Conservation (phyloP, 2,888 invertebrate genomes). For the Philhelius pedissequus region DNA sequence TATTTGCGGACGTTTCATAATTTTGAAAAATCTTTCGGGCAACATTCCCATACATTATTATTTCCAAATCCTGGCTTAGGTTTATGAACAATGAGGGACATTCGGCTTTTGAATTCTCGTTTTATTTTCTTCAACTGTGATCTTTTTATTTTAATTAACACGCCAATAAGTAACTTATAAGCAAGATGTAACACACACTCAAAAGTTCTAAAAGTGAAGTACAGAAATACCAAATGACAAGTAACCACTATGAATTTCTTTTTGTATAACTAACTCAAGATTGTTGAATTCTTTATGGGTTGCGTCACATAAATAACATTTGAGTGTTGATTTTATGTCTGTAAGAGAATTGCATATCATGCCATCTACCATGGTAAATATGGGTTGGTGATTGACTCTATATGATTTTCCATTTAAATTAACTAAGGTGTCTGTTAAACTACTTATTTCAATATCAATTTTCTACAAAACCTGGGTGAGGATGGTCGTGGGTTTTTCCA, state of each 20-base stretch:
- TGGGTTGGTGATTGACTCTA: background rate
- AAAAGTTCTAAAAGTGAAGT: background rate
- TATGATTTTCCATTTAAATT: background rate
- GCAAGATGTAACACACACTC: background rate
- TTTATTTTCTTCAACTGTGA: background rate
- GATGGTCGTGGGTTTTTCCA: conserved; percentile 13
- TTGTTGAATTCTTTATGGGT: background rate
- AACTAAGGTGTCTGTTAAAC: background rate
- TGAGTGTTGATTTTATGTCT: conserved; percentile 13
- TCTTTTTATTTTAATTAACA: background rate
- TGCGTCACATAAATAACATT: background rate
- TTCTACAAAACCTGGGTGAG: background rate
- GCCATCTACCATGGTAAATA: background rate
- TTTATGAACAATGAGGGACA: too few species aligned
- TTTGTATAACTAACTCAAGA: background rate
- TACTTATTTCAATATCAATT: background rate
- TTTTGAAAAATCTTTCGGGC: conserved; percentile 16
- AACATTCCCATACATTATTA: background rate
- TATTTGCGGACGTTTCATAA: background rate
- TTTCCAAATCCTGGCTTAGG: background rate
- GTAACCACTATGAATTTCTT: background rate
- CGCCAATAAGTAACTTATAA: background rate
- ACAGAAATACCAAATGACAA: conserved; percentile 10
- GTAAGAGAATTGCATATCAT: background rate
- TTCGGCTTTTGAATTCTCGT: background rate